Evolutionary conservation across 2,113 vertebrate genomes (phyloP).

Genomic region (Puma concolor): DNA sequence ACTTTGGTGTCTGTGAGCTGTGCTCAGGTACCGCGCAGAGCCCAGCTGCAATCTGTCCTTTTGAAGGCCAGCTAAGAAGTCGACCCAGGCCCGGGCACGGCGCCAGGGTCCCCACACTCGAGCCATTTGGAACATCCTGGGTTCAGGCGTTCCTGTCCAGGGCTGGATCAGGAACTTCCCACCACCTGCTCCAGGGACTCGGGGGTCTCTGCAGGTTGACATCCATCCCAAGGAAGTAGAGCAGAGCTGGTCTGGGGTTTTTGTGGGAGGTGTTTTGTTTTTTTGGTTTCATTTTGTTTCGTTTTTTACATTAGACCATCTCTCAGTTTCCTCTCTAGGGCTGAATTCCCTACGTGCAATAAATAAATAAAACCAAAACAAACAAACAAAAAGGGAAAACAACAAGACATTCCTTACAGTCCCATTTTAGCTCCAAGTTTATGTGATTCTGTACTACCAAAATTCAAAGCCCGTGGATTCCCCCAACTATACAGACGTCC

Average conservation of each 20-base stretch:
- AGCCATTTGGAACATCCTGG: not conserved
- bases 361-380: not conserved
- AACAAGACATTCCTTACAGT: not conserved
- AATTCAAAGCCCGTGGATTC: not conserved
- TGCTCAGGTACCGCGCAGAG: not conserved
- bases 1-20: not conserved
- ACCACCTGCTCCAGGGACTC: not conserved
- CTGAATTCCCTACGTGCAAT: not conserved
- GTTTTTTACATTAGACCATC: not conserved
- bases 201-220: not conserved
- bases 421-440: not conserved
- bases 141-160: not conserved
- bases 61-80: not conserved
- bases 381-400: not conserved
- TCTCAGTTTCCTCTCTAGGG: conserved; percentile 5
- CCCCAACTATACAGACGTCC: not conserved
- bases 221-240: not conserved
- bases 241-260: not conserved
- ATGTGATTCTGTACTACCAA: not conserved
- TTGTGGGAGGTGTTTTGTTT: not conserved
- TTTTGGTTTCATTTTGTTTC: not conserved
- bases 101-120: fast-evolving
- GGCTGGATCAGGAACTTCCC: not conserved
- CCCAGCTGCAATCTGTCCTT: not conserved
- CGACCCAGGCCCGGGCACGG: not conserved